phyloP scores from a whole-genome alignment of 2,797 vertebrate genomes.

The Otolemur crassicaudatus region DNA sequence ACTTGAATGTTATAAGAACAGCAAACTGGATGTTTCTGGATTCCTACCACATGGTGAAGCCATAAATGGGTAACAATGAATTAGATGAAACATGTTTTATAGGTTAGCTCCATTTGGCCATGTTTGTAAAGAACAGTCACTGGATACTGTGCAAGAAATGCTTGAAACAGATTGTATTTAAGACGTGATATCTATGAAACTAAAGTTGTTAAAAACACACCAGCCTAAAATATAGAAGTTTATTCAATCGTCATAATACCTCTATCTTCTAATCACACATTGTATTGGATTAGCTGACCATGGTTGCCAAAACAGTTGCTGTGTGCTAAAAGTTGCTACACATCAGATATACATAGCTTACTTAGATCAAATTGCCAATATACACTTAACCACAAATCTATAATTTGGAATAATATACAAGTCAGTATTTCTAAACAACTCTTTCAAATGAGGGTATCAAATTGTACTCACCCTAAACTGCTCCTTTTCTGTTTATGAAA shows the following conservation, averaged over 20 bases:
- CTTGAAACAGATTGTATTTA: background rate
- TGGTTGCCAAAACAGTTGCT: background rate
- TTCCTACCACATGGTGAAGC: slow-evolving; percentile 13
- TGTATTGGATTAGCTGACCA: background rate
- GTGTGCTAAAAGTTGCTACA: background rate
- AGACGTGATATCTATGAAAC: background rate
- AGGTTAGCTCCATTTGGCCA: slow-evolving; percentile 19
- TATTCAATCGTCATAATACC: background rate
- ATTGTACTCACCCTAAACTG: background rate
- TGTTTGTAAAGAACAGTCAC: background rate
- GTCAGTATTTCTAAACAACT: background rate
- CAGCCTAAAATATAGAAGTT: slow-evolving; percentile 19
- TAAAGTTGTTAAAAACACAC: background rate
- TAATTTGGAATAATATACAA: slow-evolving; percentile 17
- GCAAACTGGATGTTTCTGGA: slow-evolving; percentile 53
- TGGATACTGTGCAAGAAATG: background rate
- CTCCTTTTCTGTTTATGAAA: background rate
- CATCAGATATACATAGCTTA: background rate
- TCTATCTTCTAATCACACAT: background rate
- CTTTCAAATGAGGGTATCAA: slow-evolving; percentile 30
- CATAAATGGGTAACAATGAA: slow-evolving; percentile 43
- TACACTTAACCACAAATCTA: background rate
- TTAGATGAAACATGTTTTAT: slow-evolving; percentile 47
- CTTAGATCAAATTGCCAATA: background rate
- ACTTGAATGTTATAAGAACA: background rate